Evolutionary conservation across 2,888 invertebrate species (phyloP), one percentile per base, ranked within the genome.

Genomic region (Didymodactylos carnosus): DNA sequence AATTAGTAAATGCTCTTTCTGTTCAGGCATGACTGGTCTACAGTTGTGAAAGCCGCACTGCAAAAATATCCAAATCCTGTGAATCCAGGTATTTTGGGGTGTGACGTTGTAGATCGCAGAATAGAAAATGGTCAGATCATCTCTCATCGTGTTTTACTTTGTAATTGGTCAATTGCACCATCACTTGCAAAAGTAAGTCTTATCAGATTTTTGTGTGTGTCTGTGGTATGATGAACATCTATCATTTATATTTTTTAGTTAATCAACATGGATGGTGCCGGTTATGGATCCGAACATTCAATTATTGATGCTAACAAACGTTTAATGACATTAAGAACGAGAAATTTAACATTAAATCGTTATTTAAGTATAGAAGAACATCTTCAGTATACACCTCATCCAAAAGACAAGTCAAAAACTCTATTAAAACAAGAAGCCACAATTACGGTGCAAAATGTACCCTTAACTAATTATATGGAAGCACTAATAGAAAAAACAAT

Each of bases 11-110:
- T n/a, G n/a, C n/a, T n/a, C n/a, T n/a, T n/a, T n/a, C n/a, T 70
- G 86, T 87, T 73, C 81, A 94, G 93, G 83, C 94, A 98, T 85
- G 91, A 94, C 10, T 98, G 97, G 97, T 94, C 95, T 83, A 94
- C 92, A 11, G 94, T 99, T 74, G 91, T 93, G 25, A 91, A 93
- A 83, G 98, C 97, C 79, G 94, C 94, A 80, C 94, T 93, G 91
- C 88, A 94, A 78, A 98, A 98, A 85, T 98, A 98, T 84, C 98
- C 98, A 39, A 98, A 98, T 85, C 97, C 97, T 25, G 91, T 94
- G 88, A 98, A 94, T 83, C 90, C 94, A 75, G 91, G 92, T 73
- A 94, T 99, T 39, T 89, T 92, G 78, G 95, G 94, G 39, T 91
- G 94, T 69, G 98, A 98, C 86, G 94, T 98, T 8, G 88, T 97